Evolutionary conservation across 1,140 invertebrate species (phyloP).

Genomic region (Listronotus bonariensis): DNA sequence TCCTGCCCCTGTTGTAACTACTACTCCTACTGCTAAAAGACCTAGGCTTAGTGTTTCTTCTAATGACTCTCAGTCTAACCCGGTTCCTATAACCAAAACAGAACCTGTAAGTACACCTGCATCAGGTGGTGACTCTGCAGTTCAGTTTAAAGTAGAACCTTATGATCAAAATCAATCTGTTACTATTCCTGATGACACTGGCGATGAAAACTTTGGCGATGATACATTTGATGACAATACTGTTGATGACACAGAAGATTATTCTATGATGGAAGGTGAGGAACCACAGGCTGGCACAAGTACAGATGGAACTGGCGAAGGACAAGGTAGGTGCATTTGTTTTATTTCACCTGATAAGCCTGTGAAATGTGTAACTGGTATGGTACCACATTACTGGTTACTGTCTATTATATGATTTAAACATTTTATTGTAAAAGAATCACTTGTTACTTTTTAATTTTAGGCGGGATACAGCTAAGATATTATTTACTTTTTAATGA

Average conservation of each 20-base stretch:
- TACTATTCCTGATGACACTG: conserved; percentile 40
- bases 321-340: conserved; percentile 52
- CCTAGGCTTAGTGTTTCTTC: conserved; percentile 39
- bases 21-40: conserved; percentile 37
- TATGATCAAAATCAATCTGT: conserved; percentile 44
- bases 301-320: conserved; percentile 47
- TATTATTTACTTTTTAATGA: too few species aligned
- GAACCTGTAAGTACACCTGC: conserved; percentile 31
- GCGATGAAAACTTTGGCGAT: conserved; percentile 45
- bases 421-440: too few species aligned
- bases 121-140: conserved; percentile 12
- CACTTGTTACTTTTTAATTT: too few species aligned
- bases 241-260: conserved; percentile 49
- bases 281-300: conserved; percentile 51
- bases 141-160: conserved; percentile 53
- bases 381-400: conserved; percentile 13
- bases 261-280: conserved; percentile 50
- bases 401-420: too few species aligned
- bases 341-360: conserved; percentile 22
- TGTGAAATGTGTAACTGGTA: conserved; percentile 29
- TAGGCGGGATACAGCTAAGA: too few species aligned
- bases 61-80: conserved; percentile 35
- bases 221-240: conserved; percentile 44
- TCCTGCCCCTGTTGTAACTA: conserved; percentile 17
- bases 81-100: conserved; percentile 38